Base-by-base conservation (phyloP, 2,113 vertebrate genomes). In the Austrofundulus limnaeus region DNA sequence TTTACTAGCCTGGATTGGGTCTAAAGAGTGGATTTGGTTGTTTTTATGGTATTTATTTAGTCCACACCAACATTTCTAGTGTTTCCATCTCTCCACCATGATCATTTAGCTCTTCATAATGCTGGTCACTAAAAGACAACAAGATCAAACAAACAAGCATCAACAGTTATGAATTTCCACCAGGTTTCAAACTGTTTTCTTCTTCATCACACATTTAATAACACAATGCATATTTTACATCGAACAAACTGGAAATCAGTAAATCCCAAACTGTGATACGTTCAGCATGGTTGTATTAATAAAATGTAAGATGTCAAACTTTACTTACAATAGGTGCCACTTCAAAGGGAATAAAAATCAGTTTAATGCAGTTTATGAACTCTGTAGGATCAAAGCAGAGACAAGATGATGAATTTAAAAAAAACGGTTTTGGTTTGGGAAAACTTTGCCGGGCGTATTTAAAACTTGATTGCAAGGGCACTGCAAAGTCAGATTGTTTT, bases 401-500 rank as follows among this genome's bases (percentile, higher is more conserved):
- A 28, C 25, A 28, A n/a, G n/a, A n/a, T n/a, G n/a, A n/a, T n/a
- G n/a, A n/a, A 34, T 10, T 8, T 9, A 2, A 34, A 2, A 34
- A 34, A 34, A 34, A 34, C 31, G 10, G 4, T 75, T 77, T 66
- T 48, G 65, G 28, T 67, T 72, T 51, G 59, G 64, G 20, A 72
- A 82, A 80, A 73, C 52, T 82, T 86, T 77, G 57, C 59, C 5
- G 54, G 61, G 55, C 73, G 61, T 85, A 70, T 80, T 85, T 75
- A 77, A 66, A 78, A 72, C 66, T 80, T 38, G 1, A 64, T 31
- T 25, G 76, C 59, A 62, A 81, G 83, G 76, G 76, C 85, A 85
- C 80, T 85, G 76, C 80, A 78, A 84, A 82, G 83, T 88, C 84
- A 81, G 79, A 68, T 66, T 55, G 72, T 46, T 68, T 84, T 68